phyloP scores from a whole-genome alignment of 1,140 invertebrate genomes.

The Manduca sexta region DNA sequence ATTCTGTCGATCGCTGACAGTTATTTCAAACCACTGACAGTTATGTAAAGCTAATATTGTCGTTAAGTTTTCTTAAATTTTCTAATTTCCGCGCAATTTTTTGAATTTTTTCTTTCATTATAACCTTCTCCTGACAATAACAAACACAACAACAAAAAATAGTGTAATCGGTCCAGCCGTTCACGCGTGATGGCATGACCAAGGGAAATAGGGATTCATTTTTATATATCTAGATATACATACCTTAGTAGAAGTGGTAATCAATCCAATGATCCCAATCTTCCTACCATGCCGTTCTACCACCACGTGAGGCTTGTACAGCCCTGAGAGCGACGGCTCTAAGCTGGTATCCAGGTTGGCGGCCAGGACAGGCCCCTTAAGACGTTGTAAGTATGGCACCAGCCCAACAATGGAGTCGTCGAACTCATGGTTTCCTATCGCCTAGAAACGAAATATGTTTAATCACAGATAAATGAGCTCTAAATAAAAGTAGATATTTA shows the following conservation, averaged over 20 bases:
- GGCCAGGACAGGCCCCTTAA: slow-evolving; percentile 80
- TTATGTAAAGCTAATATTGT: too few species aligned
- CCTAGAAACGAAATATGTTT: slow-evolving; percentile 66
- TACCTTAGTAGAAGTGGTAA: slow-evolving; percentile 69
- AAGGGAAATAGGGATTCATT: not conserved
- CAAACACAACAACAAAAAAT: too few species aligned
- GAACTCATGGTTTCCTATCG: slow-evolving; percentile 93
- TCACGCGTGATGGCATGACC: too few species aligned
- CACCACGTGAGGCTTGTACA: slow-evolving; percentile 77
- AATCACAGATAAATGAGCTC: too few species aligned
- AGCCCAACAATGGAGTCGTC: slow-evolving; percentile 84
- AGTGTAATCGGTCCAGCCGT: too few species aligned
- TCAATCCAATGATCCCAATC: slow-evolving; percentile 89
- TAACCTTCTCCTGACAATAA: too few species aligned
- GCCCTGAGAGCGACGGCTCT: slow-evolving; percentile 78
- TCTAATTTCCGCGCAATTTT: too few species aligned
- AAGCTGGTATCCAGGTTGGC: slow-evolving; percentile 83
- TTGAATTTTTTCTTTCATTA: too few species aligned
- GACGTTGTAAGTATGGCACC: slow-evolving; percentile 79
- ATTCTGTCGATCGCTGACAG: too few species aligned
- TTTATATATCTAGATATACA: not conserved
- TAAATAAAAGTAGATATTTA: not conserved
- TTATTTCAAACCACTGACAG: too few species aligned
- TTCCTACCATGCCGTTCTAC: slow-evolving; percentile 76
- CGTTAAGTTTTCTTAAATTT: too few species aligned